Evolutionary conservation across 2,888 invertebrate genomes (phyloP), one percentile per base, ranked within the genome.

Genomic region (Clitarchus hookeri): DNA sequence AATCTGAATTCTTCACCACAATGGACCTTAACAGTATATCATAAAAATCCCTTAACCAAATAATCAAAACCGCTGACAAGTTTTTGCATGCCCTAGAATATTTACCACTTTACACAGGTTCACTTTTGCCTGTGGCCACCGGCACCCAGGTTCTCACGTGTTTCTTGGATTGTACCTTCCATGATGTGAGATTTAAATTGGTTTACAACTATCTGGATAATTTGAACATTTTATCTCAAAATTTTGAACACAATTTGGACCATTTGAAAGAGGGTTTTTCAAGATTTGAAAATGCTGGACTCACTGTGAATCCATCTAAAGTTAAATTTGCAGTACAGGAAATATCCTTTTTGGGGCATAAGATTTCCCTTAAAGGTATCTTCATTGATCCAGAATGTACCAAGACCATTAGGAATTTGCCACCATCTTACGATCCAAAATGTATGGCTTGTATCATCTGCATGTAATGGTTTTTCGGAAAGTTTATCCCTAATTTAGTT

Each of bases 281-380:
- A 13, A 4, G 53, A 2, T 19, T 83, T 8, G n/a, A 48, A 48
- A n/a, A 26, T 3, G 44, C 83, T 36, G 83, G 83, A 36, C 54
- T 84, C n/a, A 84, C 84, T 12, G 53, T 84, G 6, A 84, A 84
- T 13, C 84, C 84, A 19, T 4, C 48, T 9, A 84, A 84, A 44
- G 84, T 84, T 53, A 44, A 23, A n/a, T 84, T 84, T 84, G 44
- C 44, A 23, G 48, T n/a, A 9, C 27, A 44, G 12, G 44, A 9
- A 9, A 44, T 83, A 12, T 44, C 48, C 1, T 84, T 84, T 53
- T 23, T 84, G 3, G 84, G 84, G 12, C 84, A 84, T 54, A 25
- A 44, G 12, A 44, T 44, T 11, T 44, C 16, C 12, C 25, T n/a
- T n/a, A n/a, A 27, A 25, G 12, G 44, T 11, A 53, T 44, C 16